Evolutionary conservation across 2,113 vertebrate genomes (phyloP).

Genomic region (Pelecanus crispus): DNA sequence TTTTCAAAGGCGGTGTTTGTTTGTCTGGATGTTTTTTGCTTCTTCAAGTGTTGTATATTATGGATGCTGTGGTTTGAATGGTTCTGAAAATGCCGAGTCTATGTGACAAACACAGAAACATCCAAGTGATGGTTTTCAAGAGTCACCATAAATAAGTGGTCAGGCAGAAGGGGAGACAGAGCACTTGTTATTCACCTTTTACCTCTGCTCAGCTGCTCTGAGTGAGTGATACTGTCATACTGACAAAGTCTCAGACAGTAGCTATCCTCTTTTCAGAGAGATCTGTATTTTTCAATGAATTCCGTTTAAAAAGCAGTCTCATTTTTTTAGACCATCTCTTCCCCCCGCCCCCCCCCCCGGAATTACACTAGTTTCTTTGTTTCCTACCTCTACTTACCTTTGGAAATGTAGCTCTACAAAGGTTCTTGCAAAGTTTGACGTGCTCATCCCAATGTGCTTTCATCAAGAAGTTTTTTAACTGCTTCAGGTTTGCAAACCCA

Average conservation of each 20-base stretch:
- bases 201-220: neutral
- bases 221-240: neutral
- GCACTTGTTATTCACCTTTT: neutral
- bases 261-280: neutral
- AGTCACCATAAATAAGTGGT: neutral
- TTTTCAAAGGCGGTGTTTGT: neutral
- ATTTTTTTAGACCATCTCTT: neutral
- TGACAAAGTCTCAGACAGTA: neutral
- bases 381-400: neutral
- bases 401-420: neutral
- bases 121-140: neutral
- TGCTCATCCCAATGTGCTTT: neutral
- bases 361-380: neutral
- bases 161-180: neutral
- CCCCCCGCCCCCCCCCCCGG: too few species aligned
- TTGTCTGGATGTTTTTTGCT: neutral
- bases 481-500: neutral
- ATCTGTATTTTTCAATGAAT: neutral
- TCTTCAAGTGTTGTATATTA: neutral
- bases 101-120: neutral
- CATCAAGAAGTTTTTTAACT: neutral
- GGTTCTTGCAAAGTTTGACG: neutral
- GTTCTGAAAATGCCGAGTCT: neutral
- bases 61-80: neutral
- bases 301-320: neutral